Evolutionary conservation across 1,140 invertebrate species (phyloP), one percentile per base, ranked within the genome.

Genomic region (Bombus sylvicola): DNA sequence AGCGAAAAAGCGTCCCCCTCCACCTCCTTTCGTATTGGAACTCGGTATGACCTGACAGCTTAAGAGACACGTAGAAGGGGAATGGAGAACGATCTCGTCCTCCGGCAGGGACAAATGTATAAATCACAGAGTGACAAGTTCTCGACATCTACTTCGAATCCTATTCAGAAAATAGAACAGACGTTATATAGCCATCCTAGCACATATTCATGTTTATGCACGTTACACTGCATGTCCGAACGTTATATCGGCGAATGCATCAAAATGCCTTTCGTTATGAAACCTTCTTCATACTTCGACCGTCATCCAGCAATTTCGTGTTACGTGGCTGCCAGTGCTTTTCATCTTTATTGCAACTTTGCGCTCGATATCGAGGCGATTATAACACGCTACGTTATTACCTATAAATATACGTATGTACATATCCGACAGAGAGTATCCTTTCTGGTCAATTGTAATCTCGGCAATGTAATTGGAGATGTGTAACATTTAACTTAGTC

Each of bases 41-140:
- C 25, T 59, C 34, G 47, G 59, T 71, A 41, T 62, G 59, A 81
- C 43, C 64, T 68, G 80, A 66, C 87, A 71, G 59, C 39, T 87
- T 79, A 87, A 81, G 78, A 85, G 34, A 28, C 43, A 31, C 28
- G 72, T 39, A 41, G 83, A 28, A 62, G 79, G 74, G 78, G 79
- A 69, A 81, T 71, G 74, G 78, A 86, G 78, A 81, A 82, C 79
- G 85, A 80, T 68, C 66, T 88, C 88, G 91, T 92, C 89, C 92
- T 92, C 90, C 89, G 91, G 88, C 91, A 85, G 86, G 87, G 90
- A 92, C 91, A 89, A 87, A 90, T 86, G 89, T 93, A 95, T 95
- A 95, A 95, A 94, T 94, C 94, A 94, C 88, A 82, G 87, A 89
- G 90, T 92, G 93, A 94, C 94, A 94, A 92, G 74, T 83, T 81